Evolutionary conservation across 2,888 invertebrate genomes (phyloP).

Genomic region (Eurytoma adleriae): DNA sequence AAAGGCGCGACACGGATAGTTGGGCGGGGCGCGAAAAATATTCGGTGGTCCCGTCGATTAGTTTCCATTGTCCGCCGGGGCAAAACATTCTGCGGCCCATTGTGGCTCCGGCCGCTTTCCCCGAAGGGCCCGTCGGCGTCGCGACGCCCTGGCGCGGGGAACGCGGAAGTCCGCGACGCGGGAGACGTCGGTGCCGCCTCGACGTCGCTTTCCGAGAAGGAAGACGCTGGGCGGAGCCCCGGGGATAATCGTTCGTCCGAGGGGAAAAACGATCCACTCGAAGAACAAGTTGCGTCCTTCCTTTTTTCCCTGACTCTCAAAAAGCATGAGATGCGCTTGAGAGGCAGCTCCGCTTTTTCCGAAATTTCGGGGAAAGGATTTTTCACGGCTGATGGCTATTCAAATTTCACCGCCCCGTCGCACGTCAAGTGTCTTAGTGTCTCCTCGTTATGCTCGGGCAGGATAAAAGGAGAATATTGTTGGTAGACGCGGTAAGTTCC

Average conservation of each 20-base stretch:
- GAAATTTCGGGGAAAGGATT: too few relatives aligned
- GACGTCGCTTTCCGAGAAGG: background rate
- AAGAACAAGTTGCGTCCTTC: background rate
- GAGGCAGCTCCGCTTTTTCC: background rate
- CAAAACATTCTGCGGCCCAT: constrained; percentile 55
- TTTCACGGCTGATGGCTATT: too few relatives aligned
- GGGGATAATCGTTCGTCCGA: too few relatives aligned
- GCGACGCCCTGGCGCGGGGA: constrained; percentile 53
- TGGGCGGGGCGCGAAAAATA: constrained; percentile 16
- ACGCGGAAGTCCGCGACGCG: constrained; percentile 63
- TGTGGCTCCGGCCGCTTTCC: constrained; percentile 23
- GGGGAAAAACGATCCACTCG: background rate
- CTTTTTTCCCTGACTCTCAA: background rate
- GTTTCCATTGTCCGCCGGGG: constrained; percentile 47
- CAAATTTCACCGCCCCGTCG: background rate
- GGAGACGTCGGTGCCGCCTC: constrained; percentile 53
- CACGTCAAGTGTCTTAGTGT: background rate
- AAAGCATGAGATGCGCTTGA: background rate
- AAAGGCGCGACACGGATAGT: constrained; percentile 14
- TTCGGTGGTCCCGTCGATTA: constrained; percentile 42
- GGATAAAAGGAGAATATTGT: too few relatives aligned
- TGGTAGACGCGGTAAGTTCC: too few relatives aligned
- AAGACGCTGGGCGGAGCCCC: constrained; percentile 10
- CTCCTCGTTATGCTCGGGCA: too few relatives aligned
- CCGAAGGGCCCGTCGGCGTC: constrained; percentile 7